Base-by-base conservation (phyloP, 2,113 vertebrate species). In the Petroica traversi region DNA sequence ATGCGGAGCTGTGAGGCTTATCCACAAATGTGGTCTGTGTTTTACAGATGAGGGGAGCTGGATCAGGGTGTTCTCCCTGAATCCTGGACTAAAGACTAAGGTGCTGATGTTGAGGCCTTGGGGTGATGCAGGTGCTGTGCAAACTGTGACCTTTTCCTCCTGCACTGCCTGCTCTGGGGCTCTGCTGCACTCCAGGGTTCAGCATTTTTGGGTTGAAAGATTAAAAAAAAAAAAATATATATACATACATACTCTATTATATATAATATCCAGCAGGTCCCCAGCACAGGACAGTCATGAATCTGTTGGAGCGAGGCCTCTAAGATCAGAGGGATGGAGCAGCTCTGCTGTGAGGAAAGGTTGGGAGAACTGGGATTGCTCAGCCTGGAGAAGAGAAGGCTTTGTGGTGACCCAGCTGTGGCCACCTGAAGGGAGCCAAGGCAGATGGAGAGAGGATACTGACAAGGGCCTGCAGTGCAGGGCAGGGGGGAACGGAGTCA, bases 1-100 rank as follows among this genome's bases (percentile, higher is more conserved):
- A n/a, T n/a, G n/a, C n/a, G n/a, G n/a, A n/a, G n/a, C n/a, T n/a
- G 49, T 38, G 17, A 14, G 2, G n/a, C 19, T 77, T 18, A 4
- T 19, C 61, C 13, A 49, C n/a, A 43, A 13, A 10, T 17, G 14
- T 0, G 3, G 6, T 1, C 7, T 26, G 49, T 49, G 6, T 57
- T 82, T 68, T 33, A 12, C 24, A 22, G 5, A 14, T 1, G 25
- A 28, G 58, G 33, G 41, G 28, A 43, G 28, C 22, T 12, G 15
- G 19, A 25, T 36, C 18, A 1, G 12, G 48, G 4, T 41, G 12
- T 41, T 91, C 45, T 6, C 14, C 22, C 34, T 18, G 43, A 64
- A 49, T 43, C n/a, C 13, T 16, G 1, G 9, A 17, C 18, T 52
- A 14, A 41, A 49, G 17, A 46, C 11, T 26, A 4, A 45, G 29